Evolutionary conservation across 2,888 invertebrate genomes (phyloP).

Genomic region (Epicampocera succincta): DNA sequence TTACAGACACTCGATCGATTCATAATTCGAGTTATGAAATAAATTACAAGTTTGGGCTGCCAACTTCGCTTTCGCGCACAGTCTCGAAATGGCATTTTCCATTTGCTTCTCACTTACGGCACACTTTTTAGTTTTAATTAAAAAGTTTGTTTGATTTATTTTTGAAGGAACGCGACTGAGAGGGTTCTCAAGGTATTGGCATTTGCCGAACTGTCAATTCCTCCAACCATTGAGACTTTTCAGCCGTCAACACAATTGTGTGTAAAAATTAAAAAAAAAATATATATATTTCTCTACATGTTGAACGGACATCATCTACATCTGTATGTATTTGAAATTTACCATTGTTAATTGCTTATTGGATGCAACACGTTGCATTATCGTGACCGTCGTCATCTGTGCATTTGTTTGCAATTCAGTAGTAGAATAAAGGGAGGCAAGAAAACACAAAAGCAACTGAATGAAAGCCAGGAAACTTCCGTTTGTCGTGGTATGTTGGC

Average conservation of each 20-base stretch:
- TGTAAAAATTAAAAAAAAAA: neutral
- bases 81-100: too few relatives aligned
- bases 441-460: conserved; percentile 35
- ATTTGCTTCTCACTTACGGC: too few relatives aligned
- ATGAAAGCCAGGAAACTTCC: conserved; percentile 38
- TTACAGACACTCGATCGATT: too few relatives aligned
- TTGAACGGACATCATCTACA: conserved; percentile 38
- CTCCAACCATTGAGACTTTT: too few relatives aligned
- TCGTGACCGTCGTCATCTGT: conserved; percentile 67
- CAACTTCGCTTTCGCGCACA: too few relatives aligned
- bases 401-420: conserved; percentile 57
- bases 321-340: conserved; percentile 45
- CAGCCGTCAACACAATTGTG: neutral
- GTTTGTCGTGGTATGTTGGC: conserved; percentile 43
- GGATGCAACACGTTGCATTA: conserved; percentile 65
- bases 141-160: too few relatives aligned
- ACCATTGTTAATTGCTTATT: conserved; percentile 71
- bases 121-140: too few relatives aligned
- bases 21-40: too few relatives aligned
- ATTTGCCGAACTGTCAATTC: too few relatives aligned
- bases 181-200: too few relatives aligned
- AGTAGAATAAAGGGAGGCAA: conserved; percentile 17
- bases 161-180: too few relatives aligned
- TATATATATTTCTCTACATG: neutral
- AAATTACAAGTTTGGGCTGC: too few relatives aligned